Percentiles rank a stretch among this genome's conserved stretches.
These are phyloP conservation scores for Orchesella cincta DNA, from an alignment of 1,140 invertebrate species.

Conservation along the genomic window DNA sequence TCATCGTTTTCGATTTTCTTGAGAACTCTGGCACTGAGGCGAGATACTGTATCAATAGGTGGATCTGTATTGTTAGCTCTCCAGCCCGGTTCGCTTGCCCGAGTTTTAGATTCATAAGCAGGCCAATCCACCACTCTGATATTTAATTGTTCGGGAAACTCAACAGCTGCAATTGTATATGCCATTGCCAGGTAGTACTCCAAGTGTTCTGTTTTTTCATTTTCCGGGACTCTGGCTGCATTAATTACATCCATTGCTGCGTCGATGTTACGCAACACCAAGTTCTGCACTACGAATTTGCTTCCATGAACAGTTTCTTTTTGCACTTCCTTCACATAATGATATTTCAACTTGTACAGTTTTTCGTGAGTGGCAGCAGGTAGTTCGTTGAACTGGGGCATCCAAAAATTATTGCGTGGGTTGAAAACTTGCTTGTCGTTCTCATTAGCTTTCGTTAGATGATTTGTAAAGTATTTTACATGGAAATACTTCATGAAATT, in stretches of 20 bases:
- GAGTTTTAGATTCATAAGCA: not conserved
- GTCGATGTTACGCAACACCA: not conserved
- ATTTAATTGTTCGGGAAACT: not conserved
- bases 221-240: not conserved
- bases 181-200: not conserved
- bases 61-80: not conserved
- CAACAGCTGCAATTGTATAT: not conserved
- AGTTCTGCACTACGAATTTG: not conserved
- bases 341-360: not conserved
- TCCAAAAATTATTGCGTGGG: not conserved
- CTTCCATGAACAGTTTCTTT: not conserved
- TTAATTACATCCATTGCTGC: not conserved
- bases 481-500: not conserved
- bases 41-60: not conserved
- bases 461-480: not conserved
- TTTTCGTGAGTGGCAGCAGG: not conserved
- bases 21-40: not conserved
- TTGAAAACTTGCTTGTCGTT: not conserved
- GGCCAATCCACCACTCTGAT: not conserved
- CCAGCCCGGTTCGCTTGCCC: not conserved
- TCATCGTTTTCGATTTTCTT: not conserved
- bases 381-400: too few relatives aligned
- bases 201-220: not conserved
- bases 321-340: not conserved
- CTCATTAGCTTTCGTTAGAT: not conserved